Conservation (phyloP, 2,113 vertebrate genomes). For the Perca fluviatilis region DNA sequence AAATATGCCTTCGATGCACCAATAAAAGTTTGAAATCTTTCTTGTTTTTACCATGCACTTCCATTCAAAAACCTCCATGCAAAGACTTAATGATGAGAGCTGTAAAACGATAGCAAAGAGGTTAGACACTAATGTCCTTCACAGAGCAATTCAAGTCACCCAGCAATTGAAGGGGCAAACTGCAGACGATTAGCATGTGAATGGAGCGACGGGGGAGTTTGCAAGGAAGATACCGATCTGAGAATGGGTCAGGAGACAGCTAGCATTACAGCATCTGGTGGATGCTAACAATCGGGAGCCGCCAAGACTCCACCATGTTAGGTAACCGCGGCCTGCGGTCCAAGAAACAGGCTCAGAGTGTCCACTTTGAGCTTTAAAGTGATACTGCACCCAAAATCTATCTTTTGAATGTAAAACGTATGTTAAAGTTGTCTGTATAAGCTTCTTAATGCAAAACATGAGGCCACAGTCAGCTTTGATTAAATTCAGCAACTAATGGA, state of each 20-base stretch:
- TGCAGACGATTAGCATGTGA: conserved; percentile 75
- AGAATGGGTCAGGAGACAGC: conserved; percentile 60
- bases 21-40: not conserved
- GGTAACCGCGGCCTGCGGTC: conserved; percentile 18
- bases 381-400: not conserved
- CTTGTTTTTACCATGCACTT: not conserved
- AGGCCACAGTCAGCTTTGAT: not conserved
- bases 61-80: conserved; percentile 20
- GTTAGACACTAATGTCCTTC: conserved; percentile 60
- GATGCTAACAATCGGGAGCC: conserved; percentile 49
- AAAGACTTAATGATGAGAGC: conserved; percentile 46
- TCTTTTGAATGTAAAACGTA: not conserved
- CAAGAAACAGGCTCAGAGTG: conserved; percentile 42
- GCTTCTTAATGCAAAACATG: not conserved
- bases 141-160: conserved; percentile 50
- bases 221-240: conserved; percentile 71
- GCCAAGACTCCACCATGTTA: conserved; percentile 51
- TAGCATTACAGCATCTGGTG: conserved; percentile 72
- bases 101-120: conserved; percentile 66
- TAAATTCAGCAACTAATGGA: not conserved
- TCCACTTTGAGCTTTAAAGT: conserved; percentile 1
- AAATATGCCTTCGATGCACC: not conserved
- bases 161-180: conserved; percentile 48
- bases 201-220: conserved; percentile 52
- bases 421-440: not conserved